These are phyloP conservation scores for Leguminivora glycinivorella DNA, from an alignment of 1,140 invertebrate species.

Conservation along the genomic window DNA sequence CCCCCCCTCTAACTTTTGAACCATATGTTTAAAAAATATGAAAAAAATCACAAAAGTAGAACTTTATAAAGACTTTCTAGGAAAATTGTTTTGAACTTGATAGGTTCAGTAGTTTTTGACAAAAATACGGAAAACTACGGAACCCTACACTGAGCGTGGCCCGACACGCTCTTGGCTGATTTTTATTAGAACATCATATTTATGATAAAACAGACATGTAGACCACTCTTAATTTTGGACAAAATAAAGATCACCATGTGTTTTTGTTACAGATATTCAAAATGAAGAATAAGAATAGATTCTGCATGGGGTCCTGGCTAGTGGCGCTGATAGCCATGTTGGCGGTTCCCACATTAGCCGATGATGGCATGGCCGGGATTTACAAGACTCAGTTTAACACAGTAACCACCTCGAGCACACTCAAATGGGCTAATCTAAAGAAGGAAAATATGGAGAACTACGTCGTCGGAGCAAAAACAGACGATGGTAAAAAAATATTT, in stretches of 20 bases:
- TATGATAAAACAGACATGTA: no score
- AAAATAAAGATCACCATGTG: constrained; percentile 23
- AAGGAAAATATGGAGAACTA: constrained; percentile 67
- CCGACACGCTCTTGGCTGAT: neutral
- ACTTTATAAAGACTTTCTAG: no score
- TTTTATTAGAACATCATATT: neutral
- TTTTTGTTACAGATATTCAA: constrained; percentile 57
- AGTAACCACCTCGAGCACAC: constrained; percentile 68
- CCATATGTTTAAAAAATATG: no score
- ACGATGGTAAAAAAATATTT: constrained; percentile 48
- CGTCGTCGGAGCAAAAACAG: constrained; percentile 61
- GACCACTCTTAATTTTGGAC: neutral
- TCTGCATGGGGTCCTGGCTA: constrained; percentile 65
- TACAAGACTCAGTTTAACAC: constrained; percentile 64
- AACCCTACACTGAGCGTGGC: no score
- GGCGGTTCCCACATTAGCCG: constrained; percentile 45
- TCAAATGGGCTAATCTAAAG: constrained; percentile 65
- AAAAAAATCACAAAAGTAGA: no score
- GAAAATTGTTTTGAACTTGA: no score
- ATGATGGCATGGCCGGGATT: constrained; percentile 55
- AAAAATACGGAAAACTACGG: no score
- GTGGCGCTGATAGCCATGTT: constrained; percentile 57
- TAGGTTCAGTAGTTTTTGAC: no score
- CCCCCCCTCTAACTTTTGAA: no score
- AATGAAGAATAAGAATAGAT: constrained; percentile 62